Base-by-base conservation (phyloP, 2,113 vertebrate species). In the Cyprinodon brontotheroides region DNA sequence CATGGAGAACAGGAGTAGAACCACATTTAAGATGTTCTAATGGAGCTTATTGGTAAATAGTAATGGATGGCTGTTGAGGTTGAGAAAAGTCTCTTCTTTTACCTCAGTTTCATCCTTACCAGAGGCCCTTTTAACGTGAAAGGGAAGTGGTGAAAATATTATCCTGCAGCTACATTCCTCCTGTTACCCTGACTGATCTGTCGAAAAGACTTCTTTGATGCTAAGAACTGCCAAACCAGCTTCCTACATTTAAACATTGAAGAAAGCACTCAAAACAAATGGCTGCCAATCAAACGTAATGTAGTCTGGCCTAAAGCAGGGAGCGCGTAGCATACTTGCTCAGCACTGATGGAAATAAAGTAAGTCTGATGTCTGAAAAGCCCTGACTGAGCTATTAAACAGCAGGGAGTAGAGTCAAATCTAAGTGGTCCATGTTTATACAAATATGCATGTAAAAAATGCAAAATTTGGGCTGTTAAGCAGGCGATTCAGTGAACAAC, bases 211-310 rank as follows among this genome's bases (percentile, higher is more conserved):
- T 74, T 63, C 88, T 93, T 93, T 91, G 86, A 90, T 91, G 83
- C 83, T 61, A 8, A 67, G 74, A 76, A 79, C 73, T 82, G 84
- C 70, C 89, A 82, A 83, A 79, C 69, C 29, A 72, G 79, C 85
- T 84, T 79, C 78, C 82, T 84, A 70, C 13, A 4, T 82, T 67
- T 65, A 75, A 89, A 72, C 74, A 61, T 77, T 36, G 43, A 80
- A 80, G 50, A 82, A 72, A 37, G 62, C 74, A 81, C 74, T 11
- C 63, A 84, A 78, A 70, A 74, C 82, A 83, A 69, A 68, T 72
- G 68, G 74, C 90, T 89, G 89, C 75, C 91, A 92, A 67, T 91
- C 92, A 91, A 86, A 82, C 63, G 14, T 81, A 72, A 79, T 82
- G 89, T 65, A 83, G 39, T 79, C 66, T 81, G 43, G 85, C 89